Evolutionary conservation across 2,797 vertebrate species (phyloP).

Genomic region (Okamejei kenojei): DNA sequence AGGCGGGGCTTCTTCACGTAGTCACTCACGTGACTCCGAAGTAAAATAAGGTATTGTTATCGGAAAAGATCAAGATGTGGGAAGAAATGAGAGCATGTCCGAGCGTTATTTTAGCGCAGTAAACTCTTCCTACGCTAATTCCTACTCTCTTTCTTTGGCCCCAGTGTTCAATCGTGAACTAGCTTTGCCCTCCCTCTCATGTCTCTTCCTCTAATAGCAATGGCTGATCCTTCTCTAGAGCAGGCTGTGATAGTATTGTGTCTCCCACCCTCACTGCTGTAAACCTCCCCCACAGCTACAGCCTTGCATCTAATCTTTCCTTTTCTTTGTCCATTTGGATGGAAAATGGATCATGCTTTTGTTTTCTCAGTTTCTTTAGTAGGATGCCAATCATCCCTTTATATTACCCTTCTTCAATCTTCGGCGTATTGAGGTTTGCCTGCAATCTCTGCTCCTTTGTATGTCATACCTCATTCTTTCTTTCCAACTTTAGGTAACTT

Average conservation of each 20-base stretch:
- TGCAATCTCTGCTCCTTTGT: not conserved
- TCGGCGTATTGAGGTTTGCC: not conserved
- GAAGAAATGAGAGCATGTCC: too few relatives aligned
- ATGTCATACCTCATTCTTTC: not conserved
- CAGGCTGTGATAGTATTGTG: not conserved
- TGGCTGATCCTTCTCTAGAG: not conserved
- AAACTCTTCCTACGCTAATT: too few relatives aligned
- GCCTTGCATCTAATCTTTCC: not conserved
- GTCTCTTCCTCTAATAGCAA: not conserved
- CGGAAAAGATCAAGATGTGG: too few relatives aligned
- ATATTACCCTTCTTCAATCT: not conserved
- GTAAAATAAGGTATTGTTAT: too few relatives aligned
- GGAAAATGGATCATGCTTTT: not conserved
- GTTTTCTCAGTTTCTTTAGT: not conserved
- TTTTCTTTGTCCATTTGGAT: not conserved
- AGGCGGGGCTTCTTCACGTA: too few relatives aligned
- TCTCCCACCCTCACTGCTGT: not conserved
- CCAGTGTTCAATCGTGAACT: not conserved
- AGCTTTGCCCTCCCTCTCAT: too few relatives aligned
- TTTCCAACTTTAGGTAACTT: not conserved
- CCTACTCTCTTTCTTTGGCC: not conserved
- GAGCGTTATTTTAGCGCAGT: too few relatives aligned
- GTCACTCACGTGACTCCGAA: too few relatives aligned
- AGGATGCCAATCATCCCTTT: not conserved
- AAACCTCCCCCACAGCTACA: not conserved